Base-by-base conservation (phyloP, 2,113 vertebrate genomes). In the Ochotona curzoniae region DNA sequence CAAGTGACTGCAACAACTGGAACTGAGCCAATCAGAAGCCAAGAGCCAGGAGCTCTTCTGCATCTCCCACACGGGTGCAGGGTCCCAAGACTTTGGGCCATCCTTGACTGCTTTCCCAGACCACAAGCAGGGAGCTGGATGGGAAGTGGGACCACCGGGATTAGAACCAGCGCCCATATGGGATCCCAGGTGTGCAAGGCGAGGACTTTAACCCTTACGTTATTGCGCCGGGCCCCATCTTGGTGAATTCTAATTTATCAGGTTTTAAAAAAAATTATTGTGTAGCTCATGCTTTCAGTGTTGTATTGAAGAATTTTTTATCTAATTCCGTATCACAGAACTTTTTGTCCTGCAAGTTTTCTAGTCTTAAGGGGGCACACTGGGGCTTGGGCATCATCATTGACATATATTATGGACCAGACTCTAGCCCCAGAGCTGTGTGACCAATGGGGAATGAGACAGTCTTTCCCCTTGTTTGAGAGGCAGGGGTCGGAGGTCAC, bases 251-350 rank as follows among this genome's bases (percentile, higher is more conserved):
- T 23, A 63, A 28, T 71, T 75, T 81, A 21, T 69, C 14, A 13
- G 28, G 11, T 4, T 44, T 44, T 44, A 44, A 44, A 44, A 7
- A 8, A n/a, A 14, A 63, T 18, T 71, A 78, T 92, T 61, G 67
- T 85, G n/a, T 44, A 6, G 11, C 32, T 84, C 67, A 67, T 70
- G 54, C n/a, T 80, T 74, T 90, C 44, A 20, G 47, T 76, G 18
- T 74, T 85, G 30, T 14, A 74, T 26, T n/a, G 87, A 87, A 86
- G 92, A 85, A 94, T 86, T 60, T 18, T 49, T 79, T 81, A 67
- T n/a, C 51, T 83, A 60, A 63, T 54, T 71, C 8, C 32, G 44
- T 17, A 25, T 87, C 57, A 44, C 38, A 35, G 49, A 73, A 32
- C 51, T 69, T 93, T 74, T 67, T 67, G 17, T 71, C 38, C 26